Conservation (phyloP, 2,888 invertebrate species). For the Stenolophus ochropezus region DNA sequence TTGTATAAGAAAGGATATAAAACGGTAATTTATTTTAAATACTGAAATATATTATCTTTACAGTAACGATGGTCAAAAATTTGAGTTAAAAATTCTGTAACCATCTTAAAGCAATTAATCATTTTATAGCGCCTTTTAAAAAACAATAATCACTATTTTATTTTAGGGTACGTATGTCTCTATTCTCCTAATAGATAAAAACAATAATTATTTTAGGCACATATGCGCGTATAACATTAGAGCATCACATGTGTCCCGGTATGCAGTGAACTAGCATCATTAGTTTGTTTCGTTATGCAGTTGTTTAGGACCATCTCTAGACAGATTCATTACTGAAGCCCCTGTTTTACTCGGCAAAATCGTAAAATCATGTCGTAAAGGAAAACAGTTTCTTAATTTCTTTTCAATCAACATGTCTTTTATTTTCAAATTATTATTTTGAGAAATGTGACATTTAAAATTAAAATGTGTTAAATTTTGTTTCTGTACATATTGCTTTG, state of each 20-base stretch:
- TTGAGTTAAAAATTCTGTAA: slow-evolving; percentile 3
- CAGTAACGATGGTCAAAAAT: too few relatives aligned
- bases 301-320: slow-evolving; percentile 26
- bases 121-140: background rate
- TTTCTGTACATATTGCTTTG: background rate
- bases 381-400: background rate
- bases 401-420: slow-evolving; percentile 4
- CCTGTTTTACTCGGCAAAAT: slow-evolving; percentile 2
- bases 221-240: slow-evolving; percentile 43
- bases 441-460: background rate
- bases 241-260: slow-evolving; percentile 52
- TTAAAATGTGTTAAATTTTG: slow-evolving; percentile 14
- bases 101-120: slow-evolving; percentile 31
- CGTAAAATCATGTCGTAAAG: slow-evolving; percentile 7
- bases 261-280: slow-evolving; percentile 48
- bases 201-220: slow-evolving; percentile 53
- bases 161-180: slow-evolving; percentile 5
- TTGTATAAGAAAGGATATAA: too few relatives aligned
- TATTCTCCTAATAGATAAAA: slow-evolving; percentile 42
- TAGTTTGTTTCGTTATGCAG: slow-evolving; percentile 46
- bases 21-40: too few relatives aligned
- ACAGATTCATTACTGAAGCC: slow-evolving; percentile 39
- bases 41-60: too few relatives aligned
- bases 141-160: slow-evolving; percentile 12
- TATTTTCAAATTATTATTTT: background rate